Base-by-base conservation (phyloP, 23 tunicate species). In the Aplidium turbinatum region DNA sequence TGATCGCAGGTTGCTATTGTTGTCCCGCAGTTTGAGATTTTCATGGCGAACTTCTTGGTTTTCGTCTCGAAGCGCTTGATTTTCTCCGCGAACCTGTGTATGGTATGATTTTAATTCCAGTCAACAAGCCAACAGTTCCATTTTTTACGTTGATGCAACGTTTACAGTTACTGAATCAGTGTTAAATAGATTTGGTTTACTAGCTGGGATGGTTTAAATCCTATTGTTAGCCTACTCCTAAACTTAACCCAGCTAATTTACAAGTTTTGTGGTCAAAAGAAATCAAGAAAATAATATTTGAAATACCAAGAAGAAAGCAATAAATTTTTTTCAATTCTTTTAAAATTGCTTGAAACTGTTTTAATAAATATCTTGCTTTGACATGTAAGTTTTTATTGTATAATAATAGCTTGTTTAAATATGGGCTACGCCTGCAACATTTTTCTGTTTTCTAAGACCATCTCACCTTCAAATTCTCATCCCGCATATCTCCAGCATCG, bases 1-100 rank as follows among this genome's bases (percentile, higher is more conserved):
- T 6, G 77, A 65, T 22, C 97, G 58, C 45, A 90, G 29, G 9
- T 77, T 35, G 47, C 42, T 68, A 81, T 90, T 90, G 85, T 83
- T 78, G 78, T 83, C 97, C 9, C 97, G 90, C 19, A 90, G 79
- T 55, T 83, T 78, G 38, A 83, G 32, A 53, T 82, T 90, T 42
- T 90, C 97, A 39, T 78, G 35, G 31, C 97, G 85, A n/a, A 90
- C 82, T 31, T 83, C 85, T 34, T 83, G 85, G 77, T 90, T 90
- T 32, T 90, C 97, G 58, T 90, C 90, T 22, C 97, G 76, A 26
- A 90, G 69, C 1, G 97, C 75, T 72, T 83, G 90, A 54, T 83
- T 90, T 56, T 90, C 97, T 20, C 78, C 76, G 32, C 97, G 77
- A 31, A 90, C 72, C 97, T 90, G 57, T 42, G 48, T 42, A 42